Percentiles rank a stretch among this genome's conserved stretches.
Conservation (phyloP, 2,113 vertebrate genomes). For the Brienomyrus longianalis region DNA sequence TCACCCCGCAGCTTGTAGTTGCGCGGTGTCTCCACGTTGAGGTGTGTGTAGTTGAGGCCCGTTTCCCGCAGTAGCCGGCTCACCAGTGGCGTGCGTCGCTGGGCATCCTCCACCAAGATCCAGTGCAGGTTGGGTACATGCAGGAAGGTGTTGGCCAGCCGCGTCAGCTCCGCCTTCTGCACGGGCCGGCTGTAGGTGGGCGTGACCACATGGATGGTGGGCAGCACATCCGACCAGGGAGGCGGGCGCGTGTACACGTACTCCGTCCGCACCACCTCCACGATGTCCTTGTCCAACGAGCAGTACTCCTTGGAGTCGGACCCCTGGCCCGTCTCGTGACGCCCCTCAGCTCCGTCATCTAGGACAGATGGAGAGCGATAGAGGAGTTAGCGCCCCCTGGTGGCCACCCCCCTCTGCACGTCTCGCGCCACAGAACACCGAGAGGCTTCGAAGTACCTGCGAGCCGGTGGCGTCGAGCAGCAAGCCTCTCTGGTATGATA, state of each 20-base stretch:
- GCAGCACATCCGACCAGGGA: constrained; percentile 90
- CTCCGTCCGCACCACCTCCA: constrained; percentile 97
- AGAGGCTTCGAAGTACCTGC: constrained; percentile 48
- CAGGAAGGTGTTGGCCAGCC: constrained; percentile 89
- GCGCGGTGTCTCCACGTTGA: constrained; percentile 93
- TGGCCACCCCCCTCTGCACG: constrained; percentile 46
- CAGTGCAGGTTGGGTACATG: constrained; percentile 96
- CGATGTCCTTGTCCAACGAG: constrained; percentile 90
- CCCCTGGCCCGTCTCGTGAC: constrained; percentile 65
- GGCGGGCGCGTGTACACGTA: constrained; percentile 94
- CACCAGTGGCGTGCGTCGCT: constrained; percentile 79
- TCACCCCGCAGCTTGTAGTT: constrained; percentile 94
- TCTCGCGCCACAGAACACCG: constrained; percentile 56
- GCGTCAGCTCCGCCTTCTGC: constrained; percentile 93
- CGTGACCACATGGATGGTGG: constrained; percentile 94
- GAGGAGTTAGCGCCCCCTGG: constrained; percentile 56
- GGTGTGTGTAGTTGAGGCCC: constrained; percentile 95
- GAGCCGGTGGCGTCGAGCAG: constrained; percentile 61
- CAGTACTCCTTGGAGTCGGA: constrained; percentile 92
- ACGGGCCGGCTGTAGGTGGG: constrained; percentile 94
- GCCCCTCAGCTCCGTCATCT: constrained; percentile 82
- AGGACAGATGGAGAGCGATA: constrained; percentile 52
- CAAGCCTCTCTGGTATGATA: constrained; percentile 74
- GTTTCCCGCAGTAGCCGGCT: constrained; percentile 83
- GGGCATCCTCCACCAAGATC: constrained; percentile 95